Base-by-base conservation (phyloP, 2,888 invertebrate genomes). In the Protodeltote pygarga region DNA sequence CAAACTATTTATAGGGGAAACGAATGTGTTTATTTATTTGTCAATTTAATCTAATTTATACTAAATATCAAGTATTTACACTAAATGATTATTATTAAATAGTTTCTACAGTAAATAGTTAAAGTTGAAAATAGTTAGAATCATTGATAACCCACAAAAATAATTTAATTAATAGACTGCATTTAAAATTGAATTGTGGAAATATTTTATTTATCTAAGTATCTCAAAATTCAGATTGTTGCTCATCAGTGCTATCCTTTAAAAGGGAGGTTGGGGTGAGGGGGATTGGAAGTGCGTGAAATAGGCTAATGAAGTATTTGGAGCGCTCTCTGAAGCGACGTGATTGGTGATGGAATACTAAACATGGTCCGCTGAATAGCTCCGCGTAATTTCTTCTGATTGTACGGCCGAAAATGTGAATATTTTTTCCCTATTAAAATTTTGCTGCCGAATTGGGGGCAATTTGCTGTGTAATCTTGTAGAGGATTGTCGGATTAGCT, bases 261-360 rank as follows among this genome's bases (percentile, higher is more conserved):
- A 48, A 52, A 58, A 46, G 35, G 23, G 37, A 13, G 29, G 17
- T 5, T 32, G 37, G 19, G 42, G 44, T 40, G 47, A 59, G 40
- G 51, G 52, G 28, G 17, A 38, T 24, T 46, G 45, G 51, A 60
- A 61, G 63, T 67, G 65, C 55, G 73, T 65, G 62, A 77, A 80
- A 71, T 74, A 70, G 78, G 75, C 77, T 83, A 83, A 83, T 82
- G 82, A 83, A 79, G 80, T 75, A 77, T 78, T 79, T 75, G 65
- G 58, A 57, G 61, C 70, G 55, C 62, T 57, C 61, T 59, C 47
- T 44, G 64, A 63, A 64, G 48, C 44, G 67, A 35, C 52, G 67
- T 79, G 80, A 81, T 80, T 82, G 73, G 73, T 77, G 77, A 80
- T 77, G 71, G 79, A 80, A 82, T 81, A 75, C 81, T 78, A 77